phyloP scores from a whole-genome alignment of 2,113 vertebrate species.

The Phylloscopus trochilus region DNA sequence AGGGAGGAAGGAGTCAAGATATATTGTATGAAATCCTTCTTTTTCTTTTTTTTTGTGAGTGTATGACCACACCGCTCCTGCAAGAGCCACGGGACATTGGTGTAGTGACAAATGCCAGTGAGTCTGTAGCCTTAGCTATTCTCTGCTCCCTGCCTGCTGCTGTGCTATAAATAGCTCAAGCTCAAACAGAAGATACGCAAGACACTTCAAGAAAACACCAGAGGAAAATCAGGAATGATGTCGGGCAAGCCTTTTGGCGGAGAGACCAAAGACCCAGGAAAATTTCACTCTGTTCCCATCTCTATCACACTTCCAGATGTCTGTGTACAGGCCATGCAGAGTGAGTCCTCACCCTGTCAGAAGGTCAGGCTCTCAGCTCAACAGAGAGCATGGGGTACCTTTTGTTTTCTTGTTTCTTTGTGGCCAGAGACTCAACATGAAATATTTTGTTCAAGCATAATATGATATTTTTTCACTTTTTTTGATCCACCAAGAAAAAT shows the following conservation, averaged over 20 bases:
- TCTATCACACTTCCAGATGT: neutral
- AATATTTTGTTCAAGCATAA: neutral
- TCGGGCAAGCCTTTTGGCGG: neutral
- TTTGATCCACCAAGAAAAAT: neutral
- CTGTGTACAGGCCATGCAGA: neutral
- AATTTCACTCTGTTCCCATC: neutral
- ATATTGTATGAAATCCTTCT: neutral
- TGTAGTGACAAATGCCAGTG: neutral
- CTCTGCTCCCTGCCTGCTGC: neutral
- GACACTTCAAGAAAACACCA: neutral
- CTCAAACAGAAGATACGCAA: neutral
- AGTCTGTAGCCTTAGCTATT: neutral
- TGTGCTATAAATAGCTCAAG: slow-evolving; percentile 20
- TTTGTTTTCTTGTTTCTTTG: neutral
- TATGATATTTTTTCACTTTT: neutral
- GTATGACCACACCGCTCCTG: neutral
- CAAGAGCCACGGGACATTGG: neutral
- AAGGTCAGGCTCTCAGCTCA: neutral
- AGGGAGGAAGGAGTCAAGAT: neutral
- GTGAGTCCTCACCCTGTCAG: neutral
- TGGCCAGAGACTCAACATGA: neutral
- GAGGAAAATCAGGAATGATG: neutral
- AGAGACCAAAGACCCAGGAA: neutral
- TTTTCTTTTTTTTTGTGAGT: neutral
- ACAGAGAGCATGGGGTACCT: neutral